Base-by-base conservation (phyloP, 2,113 vertebrate genomes). In the Rhipidura dahli region DNA sequence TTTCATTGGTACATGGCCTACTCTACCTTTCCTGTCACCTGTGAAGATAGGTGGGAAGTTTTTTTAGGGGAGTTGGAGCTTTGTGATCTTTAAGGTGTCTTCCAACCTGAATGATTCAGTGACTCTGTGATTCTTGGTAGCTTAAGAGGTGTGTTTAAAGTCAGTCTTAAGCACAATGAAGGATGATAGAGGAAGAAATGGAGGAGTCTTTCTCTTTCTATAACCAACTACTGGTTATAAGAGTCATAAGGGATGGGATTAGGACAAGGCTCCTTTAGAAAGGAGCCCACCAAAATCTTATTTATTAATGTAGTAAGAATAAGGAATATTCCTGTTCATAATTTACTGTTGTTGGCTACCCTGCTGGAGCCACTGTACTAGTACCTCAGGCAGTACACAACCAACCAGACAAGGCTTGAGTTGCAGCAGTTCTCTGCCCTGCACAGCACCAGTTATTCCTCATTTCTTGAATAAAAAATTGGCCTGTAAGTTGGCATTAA, bases 371-470 rank as follows among this genome's bases (percentile, higher is more conserved):
- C 73, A 54, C 16, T 24, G 27, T 10, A n/a, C 8, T 11, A 0
- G 0, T 7, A 47, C 12, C 15, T 12, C 22, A 39, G 56, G 51
- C 37, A 75, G 35, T 11, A 40, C 1, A 2, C 49, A 92, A 28
- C 9, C 24, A 80, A 3, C 16, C 16, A 39, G 18, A 49, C 28
- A 45, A 65, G 21, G 37, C 35, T 54, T 2, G 6, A 63, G 30
- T 23, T 84, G 65, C 49, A 79, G 69, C 35, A 71, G 23, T 13
- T 30, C 37, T 76, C 50, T 42, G 13, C 15, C 33, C 20, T 4
- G 2, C 35, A 66, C 30, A 14, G 42, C 2, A 1, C 3, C 0
- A 0, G 30, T 23, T 56, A 35, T 45, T 59, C 39, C n/a, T 76
- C 33, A 64, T 49, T 51, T 51, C 13, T 53, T 37, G 40, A 85